Percentiles rank a stretch among this genome's conserved stretches.
phyloP scores from a whole-genome alignment of 2,113 vertebrate genomes.

The Ahaetulla prasina region DNA sequence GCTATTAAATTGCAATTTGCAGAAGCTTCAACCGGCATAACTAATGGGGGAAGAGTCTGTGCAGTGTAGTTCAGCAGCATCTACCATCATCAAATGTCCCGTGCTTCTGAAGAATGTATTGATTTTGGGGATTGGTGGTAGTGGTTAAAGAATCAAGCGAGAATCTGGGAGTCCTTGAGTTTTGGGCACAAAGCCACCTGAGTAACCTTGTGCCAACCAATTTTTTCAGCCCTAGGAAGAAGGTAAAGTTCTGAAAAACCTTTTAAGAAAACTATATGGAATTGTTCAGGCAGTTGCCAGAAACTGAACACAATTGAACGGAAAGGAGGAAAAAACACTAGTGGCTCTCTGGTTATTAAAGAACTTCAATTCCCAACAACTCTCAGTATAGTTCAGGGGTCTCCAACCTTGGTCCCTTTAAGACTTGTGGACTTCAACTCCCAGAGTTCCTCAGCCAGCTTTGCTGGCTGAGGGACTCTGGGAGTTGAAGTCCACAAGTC shows the following conservation, averaged over 20 bases:
- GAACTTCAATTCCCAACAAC: background rate
- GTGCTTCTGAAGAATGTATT: background rate
- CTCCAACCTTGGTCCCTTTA: too few relatives aligned
- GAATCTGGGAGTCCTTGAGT: background rate
- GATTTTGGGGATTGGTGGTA: background rate
- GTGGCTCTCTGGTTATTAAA: background rate
- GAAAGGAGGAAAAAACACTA: background rate
- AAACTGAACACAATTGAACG: background rate
- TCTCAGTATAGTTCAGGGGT: background rate
- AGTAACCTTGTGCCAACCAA: background rate
- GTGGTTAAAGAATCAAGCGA: background rate
- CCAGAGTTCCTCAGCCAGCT: too few relatives aligned
- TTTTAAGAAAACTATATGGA: background rate
- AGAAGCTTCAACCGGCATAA: background rate
- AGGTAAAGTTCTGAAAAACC: background rate
- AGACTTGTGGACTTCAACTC: too few relatives aligned
- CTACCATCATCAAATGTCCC: background rate
- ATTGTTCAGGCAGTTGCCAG: background rate
- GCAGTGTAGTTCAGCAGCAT: background rate
- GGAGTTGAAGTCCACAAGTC: too few relatives aligned
- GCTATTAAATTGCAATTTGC: background rate
- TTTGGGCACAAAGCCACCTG: background rate
- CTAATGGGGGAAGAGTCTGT: background rate
- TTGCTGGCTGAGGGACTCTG: too few relatives aligned
- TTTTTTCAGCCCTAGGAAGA: background rate